Percentiles rank a stretch among this genome's conserved stretches.
These are phyloP conservation scores for Noctua janthina DNA, from an alignment of 2,888 invertebrate genomes.

Conservation along the genomic window DNA sequence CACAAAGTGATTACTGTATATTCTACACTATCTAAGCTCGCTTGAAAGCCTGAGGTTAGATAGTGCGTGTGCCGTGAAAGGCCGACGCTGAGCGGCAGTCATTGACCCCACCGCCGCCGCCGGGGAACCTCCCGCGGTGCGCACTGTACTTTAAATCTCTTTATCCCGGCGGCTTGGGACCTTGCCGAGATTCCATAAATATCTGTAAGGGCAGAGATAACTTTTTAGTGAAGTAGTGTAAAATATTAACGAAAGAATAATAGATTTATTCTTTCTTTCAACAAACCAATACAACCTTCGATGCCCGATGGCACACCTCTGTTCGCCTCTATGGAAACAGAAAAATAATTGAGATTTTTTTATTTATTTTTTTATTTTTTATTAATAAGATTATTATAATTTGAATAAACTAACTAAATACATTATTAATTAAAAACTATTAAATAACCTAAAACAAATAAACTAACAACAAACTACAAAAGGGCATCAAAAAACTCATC, in stretches of 20 bases:
- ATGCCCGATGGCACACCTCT: too few relatives aligned
- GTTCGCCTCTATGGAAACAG: background rate
- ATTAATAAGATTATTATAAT: too few relatives aligned
- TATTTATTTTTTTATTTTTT: too few relatives aligned
- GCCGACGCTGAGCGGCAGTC: conserved; percentile 1
- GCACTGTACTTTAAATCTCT: conserved; percentile 14
- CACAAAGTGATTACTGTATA: background rate
- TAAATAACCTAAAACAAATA: too few relatives aligned
- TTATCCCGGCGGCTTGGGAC: conserved; percentile 22
- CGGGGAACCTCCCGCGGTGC: background rate
- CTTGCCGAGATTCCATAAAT: conserved; percentile 11
- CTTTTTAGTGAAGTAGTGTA: background rate
- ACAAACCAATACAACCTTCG: background rate
- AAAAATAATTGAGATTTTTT: too few relatives aligned
- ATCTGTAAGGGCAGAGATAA: conserved; percentile 5
- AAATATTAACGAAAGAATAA: background rate
- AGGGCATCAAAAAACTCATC: too few relatives aligned
- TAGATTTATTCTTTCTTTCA: background rate
- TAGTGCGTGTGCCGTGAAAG: conserved; percentile 19
- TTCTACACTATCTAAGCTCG: background rate
- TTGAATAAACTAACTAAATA: too few relatives aligned
- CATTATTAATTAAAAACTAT: too few relatives aligned
- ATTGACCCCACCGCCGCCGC: conserved; percentile 19
- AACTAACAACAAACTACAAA: too few relatives aligned
- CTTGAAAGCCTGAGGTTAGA: background rate